Evolutionary conservation across 2,888 invertebrate species (phyloP).

Genomic region (Amiota mariae): DNA sequence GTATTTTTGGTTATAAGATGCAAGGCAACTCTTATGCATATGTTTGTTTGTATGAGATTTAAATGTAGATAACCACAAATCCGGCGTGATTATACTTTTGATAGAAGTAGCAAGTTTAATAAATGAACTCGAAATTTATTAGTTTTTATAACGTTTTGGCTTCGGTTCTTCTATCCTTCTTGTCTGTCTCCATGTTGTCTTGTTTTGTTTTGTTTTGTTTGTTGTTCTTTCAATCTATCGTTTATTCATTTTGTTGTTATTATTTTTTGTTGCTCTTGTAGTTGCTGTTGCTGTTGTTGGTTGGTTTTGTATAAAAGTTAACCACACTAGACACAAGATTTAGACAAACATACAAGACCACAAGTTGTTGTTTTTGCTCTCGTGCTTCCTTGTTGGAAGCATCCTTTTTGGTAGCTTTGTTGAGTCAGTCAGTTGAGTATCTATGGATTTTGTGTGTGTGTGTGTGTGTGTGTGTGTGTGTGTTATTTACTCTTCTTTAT

Average conservation of each 20-base stretch:
- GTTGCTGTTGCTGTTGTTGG: not conserved
- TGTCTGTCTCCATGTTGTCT: not conserved
- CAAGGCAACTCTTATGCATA: conserved; percentile 5
- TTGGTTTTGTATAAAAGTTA: conserved; percentile 16
- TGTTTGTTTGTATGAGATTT: conserved; percentile 3
- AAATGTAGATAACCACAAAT: conserved; percentile 54
- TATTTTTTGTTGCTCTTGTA: not conserved
- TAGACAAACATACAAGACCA: conserved; percentile 26
- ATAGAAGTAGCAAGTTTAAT: conserved; percentile 55
- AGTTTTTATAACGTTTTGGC: conserved; percentile 34
- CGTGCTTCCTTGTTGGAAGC: too few relatives aligned
- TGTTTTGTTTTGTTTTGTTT: not conserved
- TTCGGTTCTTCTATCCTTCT: too few relatives aligned
- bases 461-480: too few relatives aligned
- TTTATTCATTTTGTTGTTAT: too few relatives aligned
- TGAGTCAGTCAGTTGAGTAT: too few relatives aligned
- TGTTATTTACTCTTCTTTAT: not conserved
- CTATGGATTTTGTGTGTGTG: too few relatives aligned
- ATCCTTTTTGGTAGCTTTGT: too few relatives aligned
- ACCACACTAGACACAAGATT: conserved; percentile 19
- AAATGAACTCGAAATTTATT: conserved; percentile 59
- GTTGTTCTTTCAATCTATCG: not conserved
- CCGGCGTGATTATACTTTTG: conserved; percentile 59
- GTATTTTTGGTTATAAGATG: conserved; percentile 7
- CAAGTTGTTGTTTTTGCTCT: not conserved